A percentile compares a stretch with the other conserved stretches of the same genome.
Evolutionary conservation across 2,888 invertebrate genomes (phyloP).

Genomic region (Thereva nobilitata): DNA sequence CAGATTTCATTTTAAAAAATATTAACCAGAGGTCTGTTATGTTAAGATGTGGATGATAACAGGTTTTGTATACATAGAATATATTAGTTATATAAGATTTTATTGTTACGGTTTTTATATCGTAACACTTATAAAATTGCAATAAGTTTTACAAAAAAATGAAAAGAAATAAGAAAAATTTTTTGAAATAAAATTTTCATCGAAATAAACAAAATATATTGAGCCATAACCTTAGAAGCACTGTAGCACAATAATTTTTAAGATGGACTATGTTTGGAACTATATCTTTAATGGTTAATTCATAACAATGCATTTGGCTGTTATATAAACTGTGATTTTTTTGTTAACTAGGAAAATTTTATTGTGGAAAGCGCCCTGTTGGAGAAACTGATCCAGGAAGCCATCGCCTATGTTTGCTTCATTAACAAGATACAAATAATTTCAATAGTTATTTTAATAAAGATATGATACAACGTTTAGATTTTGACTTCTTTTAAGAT

Average conservation of each 20-base stretch:
- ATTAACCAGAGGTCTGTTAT: conserved; percentile 10
- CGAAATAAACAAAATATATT: conserved; percentile 12
- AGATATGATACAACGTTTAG: too few relatives aligned
- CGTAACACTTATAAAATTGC: conserved; percentile 17
- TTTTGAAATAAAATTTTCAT: conserved; percentile 14
- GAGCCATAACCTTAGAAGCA: conserved; percentile 23
- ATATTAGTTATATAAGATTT: conserved; percentile 17
- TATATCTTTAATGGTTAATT: not conserved
- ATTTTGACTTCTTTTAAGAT: too few relatives aligned
- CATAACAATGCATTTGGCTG: too few relatives aligned
- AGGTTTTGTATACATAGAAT: conserved; percentile 35
- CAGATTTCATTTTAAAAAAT: conserved; percentile 7
- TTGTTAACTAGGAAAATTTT: too few relatives aligned
- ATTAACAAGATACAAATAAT: too few relatives aligned
- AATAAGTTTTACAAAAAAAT: conserved; percentile 8
- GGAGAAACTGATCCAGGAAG: too few relatives aligned
- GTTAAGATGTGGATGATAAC: conserved; percentile 21
- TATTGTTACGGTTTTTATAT: conserved; percentile 23
- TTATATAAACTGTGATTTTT: too few relatives aligned
- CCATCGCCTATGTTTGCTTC: too few relatives aligned
- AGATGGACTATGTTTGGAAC: not conserved
- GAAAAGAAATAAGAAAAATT: conserved; percentile 14
- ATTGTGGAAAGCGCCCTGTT: too few relatives aligned
- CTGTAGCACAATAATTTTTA: conserved; percentile 34
- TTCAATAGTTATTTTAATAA: too few relatives aligned